These are phyloP conservation scores for Mirounga angustirostris DNA, from an alignment of 2,113 vertebrate genomes.

Conservation along the genomic window DNA sequence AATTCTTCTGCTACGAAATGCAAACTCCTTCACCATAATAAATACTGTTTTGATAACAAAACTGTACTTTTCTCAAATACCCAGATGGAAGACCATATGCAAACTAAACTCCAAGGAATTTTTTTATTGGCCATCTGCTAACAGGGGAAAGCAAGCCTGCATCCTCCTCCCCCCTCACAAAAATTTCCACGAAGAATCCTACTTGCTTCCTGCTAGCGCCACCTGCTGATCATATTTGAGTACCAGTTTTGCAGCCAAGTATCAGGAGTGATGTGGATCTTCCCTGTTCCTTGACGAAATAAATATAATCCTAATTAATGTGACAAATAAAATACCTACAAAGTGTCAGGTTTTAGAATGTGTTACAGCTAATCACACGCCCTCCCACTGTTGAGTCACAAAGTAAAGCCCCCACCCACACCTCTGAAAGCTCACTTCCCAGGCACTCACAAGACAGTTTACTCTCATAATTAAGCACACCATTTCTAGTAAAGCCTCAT, in stretches of 20 bases:
- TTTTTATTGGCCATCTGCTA: conserved; percentile 89
- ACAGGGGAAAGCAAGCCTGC: conserved; percentile 79
- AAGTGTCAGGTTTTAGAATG: background rate
- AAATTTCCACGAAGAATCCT: conserved; percentile 29
- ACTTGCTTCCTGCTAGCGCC: conserved; percentile 77
- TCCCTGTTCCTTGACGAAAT: background rate
- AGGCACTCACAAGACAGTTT: background rate
- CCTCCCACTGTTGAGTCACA: background rate
- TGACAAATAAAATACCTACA: conserved; percentile 9
- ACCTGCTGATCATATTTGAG: conserved; percentile 80
- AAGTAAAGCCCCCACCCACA: background rate
- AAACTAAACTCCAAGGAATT: conserved; percentile 85
- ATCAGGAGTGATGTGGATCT: background rate
- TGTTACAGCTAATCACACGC: background rate
- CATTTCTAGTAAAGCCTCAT: background rate
- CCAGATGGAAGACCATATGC: conserved; percentile 91
- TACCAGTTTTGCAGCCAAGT: background rate
- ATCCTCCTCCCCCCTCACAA: conserved; percentile 25
- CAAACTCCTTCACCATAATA: conserved; percentile 87
- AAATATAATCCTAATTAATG: background rate
- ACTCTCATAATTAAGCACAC: background rate
- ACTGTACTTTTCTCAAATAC: conserved; percentile 88
- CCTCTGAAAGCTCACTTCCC: background rate
- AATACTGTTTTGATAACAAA: conserved; percentile 90
- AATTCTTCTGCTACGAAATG: conserved; percentile 80